phyloP scores from a whole-genome alignment of 2,113 vertebrate genomes.

The Pelecanoides urinatrix region DNA sequence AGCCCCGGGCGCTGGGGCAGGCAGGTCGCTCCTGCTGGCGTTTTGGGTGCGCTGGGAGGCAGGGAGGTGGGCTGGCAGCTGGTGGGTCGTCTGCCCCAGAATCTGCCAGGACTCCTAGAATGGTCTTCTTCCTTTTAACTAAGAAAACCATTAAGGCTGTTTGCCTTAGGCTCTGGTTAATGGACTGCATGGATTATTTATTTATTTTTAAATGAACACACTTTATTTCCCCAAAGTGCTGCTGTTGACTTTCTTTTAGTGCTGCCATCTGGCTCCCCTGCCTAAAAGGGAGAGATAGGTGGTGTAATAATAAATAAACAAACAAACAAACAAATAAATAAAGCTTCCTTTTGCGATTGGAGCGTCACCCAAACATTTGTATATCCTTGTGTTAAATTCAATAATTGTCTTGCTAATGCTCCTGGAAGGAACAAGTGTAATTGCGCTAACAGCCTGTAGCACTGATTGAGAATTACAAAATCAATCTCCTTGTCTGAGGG shows the following conservation, averaged over 20 bases:
- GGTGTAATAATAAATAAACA: constrained; percentile 3
- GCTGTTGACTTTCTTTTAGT: constrained; percentile 40
- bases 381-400: neutral
- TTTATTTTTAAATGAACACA: constrained; percentile 54
- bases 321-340: constrained; percentile 32
- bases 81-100: neutral
- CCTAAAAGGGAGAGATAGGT: neutral
- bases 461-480: constrained; percentile 15
- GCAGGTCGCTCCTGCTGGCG: rapidly evolving
- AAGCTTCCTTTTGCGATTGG: neutral
- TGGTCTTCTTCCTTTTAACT: constrained; percentile 25
- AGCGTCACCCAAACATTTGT: neutral
- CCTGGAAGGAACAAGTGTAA: neutral
- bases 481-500: constrained; percentile 31
- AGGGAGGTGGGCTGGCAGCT: neutral
- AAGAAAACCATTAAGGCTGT: constrained; percentile 34
- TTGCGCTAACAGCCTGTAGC: neutral
- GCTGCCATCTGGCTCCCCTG: constrained; percentile 52
- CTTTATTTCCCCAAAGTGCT: constrained; percentile 60
- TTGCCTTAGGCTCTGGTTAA: constrained; percentile 57
- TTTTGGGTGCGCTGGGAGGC: rapidly evolving
- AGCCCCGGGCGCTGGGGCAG: rapidly evolving
- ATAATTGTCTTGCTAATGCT: constrained; percentile 14
- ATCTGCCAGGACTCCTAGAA: neutral
- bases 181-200: constrained; percentile 42